Evolutionary conservation across 2,888 invertebrate species (phyloP).

Genomic region (Lithosia quadra): DNA sequence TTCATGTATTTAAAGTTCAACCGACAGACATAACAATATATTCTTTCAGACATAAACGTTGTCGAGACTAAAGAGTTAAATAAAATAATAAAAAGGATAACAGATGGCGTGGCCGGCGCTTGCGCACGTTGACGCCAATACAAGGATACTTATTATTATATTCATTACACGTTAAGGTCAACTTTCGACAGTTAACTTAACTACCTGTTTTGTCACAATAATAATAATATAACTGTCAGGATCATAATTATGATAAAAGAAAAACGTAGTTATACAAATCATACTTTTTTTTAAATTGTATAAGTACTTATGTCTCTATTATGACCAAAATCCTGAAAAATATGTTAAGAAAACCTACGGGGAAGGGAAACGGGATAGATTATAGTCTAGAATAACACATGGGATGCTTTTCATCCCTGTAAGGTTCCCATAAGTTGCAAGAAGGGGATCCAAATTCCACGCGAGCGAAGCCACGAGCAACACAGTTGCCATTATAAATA

Average conservation of each 20-base stretch:
- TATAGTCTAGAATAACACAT: no score
- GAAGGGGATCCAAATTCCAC: no score
- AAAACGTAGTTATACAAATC: neutral
- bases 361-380: no score
- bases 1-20: constrained; percentile 52
- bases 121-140: constrained; percentile 59
- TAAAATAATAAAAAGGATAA: constrained; percentile 58
- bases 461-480: no score
- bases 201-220: constrained; percentile 34
- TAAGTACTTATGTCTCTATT: neutral
- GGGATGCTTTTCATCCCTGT: no score
- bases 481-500: no score
- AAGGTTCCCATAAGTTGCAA: no score
- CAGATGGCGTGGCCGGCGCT: constrained; percentile 57
- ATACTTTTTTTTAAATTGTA: neutral
- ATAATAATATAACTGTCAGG: neutral
- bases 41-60: constrained; percentile 57
- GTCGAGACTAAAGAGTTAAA: constrained; percentile 40
- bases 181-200: constrained; percentile 30
- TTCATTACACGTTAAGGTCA: constrained; percentile 37
- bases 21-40: constrained; percentile 58
- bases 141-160: constrained; percentile 53
- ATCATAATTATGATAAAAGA: neutral
- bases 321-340: neutral
- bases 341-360: neutral